Conservation (phyloP, 2,888 invertebrate species). For the Cabera pusaria region DNA sequence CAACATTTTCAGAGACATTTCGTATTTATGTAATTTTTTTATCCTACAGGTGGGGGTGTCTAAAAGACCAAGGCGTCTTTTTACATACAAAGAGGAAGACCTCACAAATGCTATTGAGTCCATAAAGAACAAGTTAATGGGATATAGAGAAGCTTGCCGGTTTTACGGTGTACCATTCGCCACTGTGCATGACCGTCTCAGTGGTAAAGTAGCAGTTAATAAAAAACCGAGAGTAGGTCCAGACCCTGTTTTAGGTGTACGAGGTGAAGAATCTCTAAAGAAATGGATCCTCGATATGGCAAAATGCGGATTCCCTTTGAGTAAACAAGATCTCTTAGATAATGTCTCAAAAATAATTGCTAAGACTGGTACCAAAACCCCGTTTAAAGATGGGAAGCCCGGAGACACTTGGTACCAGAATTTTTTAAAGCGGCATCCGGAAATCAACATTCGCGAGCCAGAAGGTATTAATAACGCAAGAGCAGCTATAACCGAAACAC, state of each 20-base stretch:
- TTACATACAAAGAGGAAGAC: slow-evolving; percentile 1
- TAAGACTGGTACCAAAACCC: not conserved
- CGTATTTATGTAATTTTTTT: too few species aligned
- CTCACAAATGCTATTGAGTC: not conserved
- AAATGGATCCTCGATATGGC: slow-evolving; percentile 22
- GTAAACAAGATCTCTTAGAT: slow-evolving; percentile 10
- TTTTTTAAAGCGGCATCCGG: slow-evolving; percentile 6
- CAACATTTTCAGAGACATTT: too few species aligned
- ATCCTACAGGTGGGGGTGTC: too few species aligned
- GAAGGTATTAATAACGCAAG: slow-evolving; percentile 7
- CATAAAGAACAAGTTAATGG: not conserved
- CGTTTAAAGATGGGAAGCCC: slow-evolving; percentile 1
- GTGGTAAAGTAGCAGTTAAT: slow-evolving; percentile 1
- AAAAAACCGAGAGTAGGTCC: not conserved
- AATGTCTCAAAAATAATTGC: not conserved
- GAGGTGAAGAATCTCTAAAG: slow-evolving; percentile 28
- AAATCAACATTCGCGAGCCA: slow-evolving; percentile 2
- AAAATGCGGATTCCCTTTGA: slow-evolving; percentile 13
- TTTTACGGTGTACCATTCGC: slow-evolving; percentile 10
- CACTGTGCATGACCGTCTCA: slow-evolving; percentile 3
- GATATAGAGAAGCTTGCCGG: slow-evolving; percentile 6
- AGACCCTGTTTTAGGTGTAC: slow-evolving; percentile 10
- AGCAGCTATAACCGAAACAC: slow-evolving; percentile 7
- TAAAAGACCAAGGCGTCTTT: not conserved
- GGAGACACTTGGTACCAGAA: slow-evolving; percentile 1